Base-by-base conservation (phyloP, 1,140 invertebrate species). In the Neodiprion pinetum region DNA sequence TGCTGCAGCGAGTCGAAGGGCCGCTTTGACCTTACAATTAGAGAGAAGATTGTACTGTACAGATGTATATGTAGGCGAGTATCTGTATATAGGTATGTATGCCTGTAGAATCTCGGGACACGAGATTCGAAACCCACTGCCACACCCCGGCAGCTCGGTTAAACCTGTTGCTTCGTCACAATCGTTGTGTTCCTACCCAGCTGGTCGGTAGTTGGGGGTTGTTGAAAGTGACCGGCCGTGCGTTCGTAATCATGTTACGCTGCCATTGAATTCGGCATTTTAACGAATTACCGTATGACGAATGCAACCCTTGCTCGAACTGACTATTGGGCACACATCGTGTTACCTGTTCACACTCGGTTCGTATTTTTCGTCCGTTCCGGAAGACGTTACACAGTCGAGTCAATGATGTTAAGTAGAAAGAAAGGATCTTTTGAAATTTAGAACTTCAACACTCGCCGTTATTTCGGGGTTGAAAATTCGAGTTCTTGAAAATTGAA, bases 111-210 rank as follows among this genome's bases (percentile, higher is more conserved):
- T 12, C n/a, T 17, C 11, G 53, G 53, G 14, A 5, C 53, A 61
- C 53, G 11, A 61, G 53, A 61, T 3, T 17, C 53, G 53, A 61
- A 61, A 61, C 53, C 53, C 3, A 61, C 53, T 5, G n/a, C 53
- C 53, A 61, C 53, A 61, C 53, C 53, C 53, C n/a, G 53, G 9
- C 53, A 61, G 53, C 53, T 4, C 53, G 28, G 53, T 61, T 61
- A 61, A 61, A 61, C 53, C 53, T 61, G 53, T 61, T 61, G 53
- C 53, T 61, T 61, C 11, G 53, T 61, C 53, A 61, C 53, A 61
- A 61, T 61, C 53, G 53, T 61, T 17, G 53, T 17, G 53, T 17
- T 61, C 53, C 8, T 12, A 9, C 53, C 53, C 53, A 61, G 53
- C 53, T 61, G 53, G 53, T 14, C 53, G 11, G 53, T 61, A 61